A percentile compares a stretch with the other conserved stretches of the same genome.
Evolutionary conservation across 2,888 invertebrate genomes (phyloP).

Genomic region (Tanypteryx hageni): DNA sequence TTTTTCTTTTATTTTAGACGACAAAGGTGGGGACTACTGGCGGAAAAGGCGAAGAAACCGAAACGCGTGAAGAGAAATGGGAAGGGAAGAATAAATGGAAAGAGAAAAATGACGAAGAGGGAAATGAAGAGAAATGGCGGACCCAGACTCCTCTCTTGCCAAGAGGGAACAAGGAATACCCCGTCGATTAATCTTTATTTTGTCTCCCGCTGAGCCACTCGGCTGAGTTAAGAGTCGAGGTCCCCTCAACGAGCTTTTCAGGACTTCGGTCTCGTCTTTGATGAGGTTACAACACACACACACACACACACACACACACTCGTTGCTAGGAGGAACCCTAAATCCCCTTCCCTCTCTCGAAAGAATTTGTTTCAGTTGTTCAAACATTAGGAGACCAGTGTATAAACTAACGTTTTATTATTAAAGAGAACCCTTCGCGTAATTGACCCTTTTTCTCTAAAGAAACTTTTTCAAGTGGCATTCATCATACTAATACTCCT

Average conservation of each 20-base stretch:
- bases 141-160: neutral
- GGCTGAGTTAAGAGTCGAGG: conserved; percentile 23
- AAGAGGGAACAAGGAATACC: neutral
- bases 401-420: neutral
- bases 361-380: conserved; percentile 2
- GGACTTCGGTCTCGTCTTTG: neutral
- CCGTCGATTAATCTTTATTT: conserved; percentile 49
- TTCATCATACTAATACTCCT: no score
- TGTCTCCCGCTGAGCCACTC: conserved; percentile 22
- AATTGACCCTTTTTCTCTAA: neutral
- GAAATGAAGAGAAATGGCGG: neutral
- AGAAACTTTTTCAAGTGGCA: neutral
- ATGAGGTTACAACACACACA: conserved; percentile 8
- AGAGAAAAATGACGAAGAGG: neutral
- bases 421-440: neutral
- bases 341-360: neutral
- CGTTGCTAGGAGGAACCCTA: no score
- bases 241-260: neutral
- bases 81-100: no score
- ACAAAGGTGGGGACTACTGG: no score
- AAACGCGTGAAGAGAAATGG: neutral
- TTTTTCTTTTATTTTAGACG: no score
- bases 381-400: neutral
- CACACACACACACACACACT: neutral
- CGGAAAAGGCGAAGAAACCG: no score